Evolutionary conservation across 2,888 invertebrate genomes (phyloP), one percentile per base, ranked within the genome.

Genomic region (Cetonia aurata): DNA sequence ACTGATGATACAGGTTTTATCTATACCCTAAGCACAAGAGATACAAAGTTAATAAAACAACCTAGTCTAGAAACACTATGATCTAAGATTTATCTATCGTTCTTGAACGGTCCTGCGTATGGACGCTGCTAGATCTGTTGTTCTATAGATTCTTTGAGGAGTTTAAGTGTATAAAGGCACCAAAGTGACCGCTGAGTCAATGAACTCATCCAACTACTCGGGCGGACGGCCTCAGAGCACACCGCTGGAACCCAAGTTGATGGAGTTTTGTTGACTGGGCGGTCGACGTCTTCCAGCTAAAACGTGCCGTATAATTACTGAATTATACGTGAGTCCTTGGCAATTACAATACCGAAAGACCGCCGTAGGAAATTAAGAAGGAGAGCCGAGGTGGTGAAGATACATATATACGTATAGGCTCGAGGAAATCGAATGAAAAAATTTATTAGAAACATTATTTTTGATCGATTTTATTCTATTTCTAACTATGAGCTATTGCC

Each of bases 321-420:
- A 69, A 69, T 69, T 69, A 69, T 69, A 59, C 69, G 48, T 59
- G 69, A 69, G 59, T 33, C 62, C 50, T 62, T 50, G 50, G 62
- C 62, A 48, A 50, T 62, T 31, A 44, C 50, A 33, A 48, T 50
- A 37, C 62, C 48, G 50, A 62, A 62, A 48, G 48, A 25, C 33
- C 33, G 48, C 33, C 62, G 15, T 33, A 31, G 33, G 59, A 46
- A n/a, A 62, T 15, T 50, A 37, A 62, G 15, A 13, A 62, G 33
- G 15, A 57, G 9, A 55, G n/a, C 25, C 6, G 8, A 33, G 31
- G 25, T 31, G 42, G 10, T 12, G 10, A 19, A 59, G 17, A 37
- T 33, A 33, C 33, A 6, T 6, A n/a, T n/a, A n/a, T n/a, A n/a
- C n/a, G n/a, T n/a, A n/a, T n/a, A n/a, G n/a, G n/a, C n/a, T 37